phyloP scores from a whole-genome alignment of 2,888 invertebrate genomes.

The Plagiodera versicolora region DNA sequence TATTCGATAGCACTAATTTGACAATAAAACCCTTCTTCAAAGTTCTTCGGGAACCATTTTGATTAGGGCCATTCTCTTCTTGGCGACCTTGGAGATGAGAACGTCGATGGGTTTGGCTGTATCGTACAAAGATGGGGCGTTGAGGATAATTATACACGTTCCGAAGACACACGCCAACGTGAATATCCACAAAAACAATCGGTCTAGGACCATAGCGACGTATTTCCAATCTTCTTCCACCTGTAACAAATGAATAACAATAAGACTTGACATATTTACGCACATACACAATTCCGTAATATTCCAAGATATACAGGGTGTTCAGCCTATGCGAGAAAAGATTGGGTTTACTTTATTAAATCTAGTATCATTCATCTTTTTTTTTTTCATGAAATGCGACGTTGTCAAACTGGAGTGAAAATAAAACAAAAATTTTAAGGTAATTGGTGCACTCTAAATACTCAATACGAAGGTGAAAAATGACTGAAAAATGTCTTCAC shows the following conservation, averaged over 20 bases:
- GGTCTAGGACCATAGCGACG: conserved; percentile 94
- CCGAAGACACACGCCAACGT: conserved; percentile 91
- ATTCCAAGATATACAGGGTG: too few relatives aligned
- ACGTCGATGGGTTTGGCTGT: conserved; percentile 88
- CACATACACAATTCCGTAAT: too few relatives aligned
- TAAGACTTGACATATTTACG: too few relatives aligned
- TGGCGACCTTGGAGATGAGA: conserved; percentile 87
- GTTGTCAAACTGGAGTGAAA: too few relatives aligned
- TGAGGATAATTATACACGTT: conserved; percentile 83
- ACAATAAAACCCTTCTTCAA: conserved; percentile 33
- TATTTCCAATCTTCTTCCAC: conserved; percentile 99
- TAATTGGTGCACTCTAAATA: too few relatives aligned
- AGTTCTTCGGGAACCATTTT: conserved; percentile 76
- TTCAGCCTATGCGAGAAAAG: too few relatives aligned
- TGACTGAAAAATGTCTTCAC: too few relatives aligned
- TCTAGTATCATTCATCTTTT: too few relatives aligned
- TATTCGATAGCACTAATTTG: not conserved
- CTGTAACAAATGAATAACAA: conserved; percentile 58
- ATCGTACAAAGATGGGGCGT: conserved; percentile 91
- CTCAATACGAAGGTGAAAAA: too few relatives aligned
- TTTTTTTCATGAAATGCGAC: too few relatives aligned
- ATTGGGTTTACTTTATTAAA: too few relatives aligned
- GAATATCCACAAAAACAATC: conserved; percentile 94
- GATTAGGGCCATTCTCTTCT: conserved; percentile 84
- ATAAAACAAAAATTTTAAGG: too few relatives aligned